These are phyloP conservation scores for Nomada goodeniana DNA, from an alignment of 2,888 invertebrate genomes.

Conservation along the genomic window DNA sequence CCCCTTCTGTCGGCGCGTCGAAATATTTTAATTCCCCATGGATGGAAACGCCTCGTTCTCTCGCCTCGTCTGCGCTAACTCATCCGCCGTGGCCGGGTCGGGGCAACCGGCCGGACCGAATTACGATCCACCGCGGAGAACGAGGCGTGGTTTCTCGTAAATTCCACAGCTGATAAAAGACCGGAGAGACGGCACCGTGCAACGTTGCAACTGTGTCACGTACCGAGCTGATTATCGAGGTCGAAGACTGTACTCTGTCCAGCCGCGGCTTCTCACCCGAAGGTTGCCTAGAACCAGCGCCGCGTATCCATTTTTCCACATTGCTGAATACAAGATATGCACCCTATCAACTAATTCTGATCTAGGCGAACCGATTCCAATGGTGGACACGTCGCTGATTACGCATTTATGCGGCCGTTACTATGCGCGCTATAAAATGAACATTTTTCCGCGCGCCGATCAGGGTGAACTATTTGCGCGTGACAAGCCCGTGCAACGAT, in stretches of 20 bases:
- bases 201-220: conserved; percentile 47
- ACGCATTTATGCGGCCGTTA: conserved; percentile 35
- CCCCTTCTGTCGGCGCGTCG: conserved; percentile 73
- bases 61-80: conserved; percentile 65
- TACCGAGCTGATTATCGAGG: conserved; percentile 38
- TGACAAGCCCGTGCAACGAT: too few species aligned
- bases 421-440: conserved; percentile 32
- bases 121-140: conserved; percentile 52
- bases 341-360: conserved; percentile 49
- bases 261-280: conserved; percentile 16
- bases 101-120: conserved; percentile 40
- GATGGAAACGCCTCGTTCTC: conserved; percentile 71
- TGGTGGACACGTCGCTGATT: conserved; percentile 24
- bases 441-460: conserved; percentile 1
- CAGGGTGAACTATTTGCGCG: conserved; percentile 29
- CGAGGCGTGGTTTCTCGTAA: conserved; percentile 54
- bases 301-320: conserved; percentile 55
- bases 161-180: conserved; percentile 53
- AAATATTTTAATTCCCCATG: conserved; percentile 75
- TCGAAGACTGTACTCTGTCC: conserved; percentile 21
- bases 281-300: conserved; percentile 34
- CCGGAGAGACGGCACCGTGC: conserved; percentile 28
- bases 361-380: conserved; percentile 33
- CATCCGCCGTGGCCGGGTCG: conserved; percentile 43
- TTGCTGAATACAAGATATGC: conserved; percentile 59